phyloP scores from a whole-genome alignment of 2,797 vertebrate species.

The Caiman crocodilus region DNA sequence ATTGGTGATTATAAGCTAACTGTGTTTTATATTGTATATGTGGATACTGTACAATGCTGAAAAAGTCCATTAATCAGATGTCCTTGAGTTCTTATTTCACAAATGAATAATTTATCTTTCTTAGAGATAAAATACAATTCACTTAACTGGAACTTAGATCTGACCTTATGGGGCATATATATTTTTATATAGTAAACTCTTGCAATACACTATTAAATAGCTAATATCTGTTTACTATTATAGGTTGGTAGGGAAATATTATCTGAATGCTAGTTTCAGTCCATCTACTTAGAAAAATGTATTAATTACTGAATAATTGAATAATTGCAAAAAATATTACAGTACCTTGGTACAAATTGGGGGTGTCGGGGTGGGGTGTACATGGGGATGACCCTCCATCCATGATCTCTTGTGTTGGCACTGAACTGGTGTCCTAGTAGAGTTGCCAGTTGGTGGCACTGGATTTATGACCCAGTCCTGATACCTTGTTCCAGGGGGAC shows the following conservation, averaged over 20 bases:
- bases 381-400: too few species aligned
- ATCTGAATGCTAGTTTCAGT: neutral
- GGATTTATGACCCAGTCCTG: too few species aligned
- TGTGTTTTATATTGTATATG: too few species aligned
- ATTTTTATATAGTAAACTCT: neutral
- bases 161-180: neutral
- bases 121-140: neutral
- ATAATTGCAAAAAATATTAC: neutral
- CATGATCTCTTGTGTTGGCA: too few species aligned
- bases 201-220: neutral
- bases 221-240: neutral
- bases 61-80: too few species aligned
- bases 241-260: neutral
- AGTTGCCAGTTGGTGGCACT: too few species aligned
- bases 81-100: too few species aligned
- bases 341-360: neutral
- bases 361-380: too few species aligned
- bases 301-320: constrained; percentile 16
- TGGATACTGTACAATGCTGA: too few species aligned
- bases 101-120: neutral
- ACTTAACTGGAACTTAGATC: accelerated
- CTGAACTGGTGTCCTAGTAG: too few species aligned
- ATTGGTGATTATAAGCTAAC: too few species aligned
- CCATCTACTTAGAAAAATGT: neutral
- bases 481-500: too few species aligned